A percentile compares a stretch with the other conserved stretches of the same genome.
These are phyloP conservation scores for Drosophila subobscura DNA, from an alignment of 1,140 invertebrate species.

Conservation along the genomic window DNA sequence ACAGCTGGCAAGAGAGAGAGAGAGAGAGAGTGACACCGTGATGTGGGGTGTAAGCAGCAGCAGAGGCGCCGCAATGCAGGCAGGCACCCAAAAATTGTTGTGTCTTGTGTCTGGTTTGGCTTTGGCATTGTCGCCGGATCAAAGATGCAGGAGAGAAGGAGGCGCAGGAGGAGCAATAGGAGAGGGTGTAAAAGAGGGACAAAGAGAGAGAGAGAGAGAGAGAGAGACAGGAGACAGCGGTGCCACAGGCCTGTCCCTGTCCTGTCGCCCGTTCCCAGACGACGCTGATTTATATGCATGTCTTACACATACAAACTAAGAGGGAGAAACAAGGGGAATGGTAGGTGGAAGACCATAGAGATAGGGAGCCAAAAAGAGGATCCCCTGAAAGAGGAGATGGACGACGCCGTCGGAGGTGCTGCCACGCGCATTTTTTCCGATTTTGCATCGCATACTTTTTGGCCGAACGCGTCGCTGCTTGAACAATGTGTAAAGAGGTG, in stretches of 20 bases:
- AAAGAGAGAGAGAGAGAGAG: not conserved
- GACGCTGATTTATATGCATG: slow-evolving; percentile 76
- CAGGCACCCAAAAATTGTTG: slow-evolving; percentile 63
- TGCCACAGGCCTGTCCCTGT: slow-evolving; percentile 25
- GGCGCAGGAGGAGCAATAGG: not conserved
- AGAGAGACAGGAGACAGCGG: slow-evolving; percentile 5
- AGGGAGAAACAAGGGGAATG: not conserved
- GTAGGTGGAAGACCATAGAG: slow-evolving; percentile 15
- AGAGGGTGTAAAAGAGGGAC: not conserved
- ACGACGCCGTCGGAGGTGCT: slow-evolving; percentile 28
- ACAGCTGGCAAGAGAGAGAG: slow-evolving; percentile 1
- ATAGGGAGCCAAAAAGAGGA: slow-evolving; percentile 10
- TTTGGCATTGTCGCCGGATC: slow-evolving; percentile 44
- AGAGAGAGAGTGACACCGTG: not conserved
- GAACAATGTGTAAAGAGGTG: slow-evolving; percentile 17
- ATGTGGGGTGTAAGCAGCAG: slow-evolving; percentile 15
- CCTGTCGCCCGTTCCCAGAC: slow-evolving; percentile 54
- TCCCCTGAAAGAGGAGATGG: slow-evolving; percentile 20
- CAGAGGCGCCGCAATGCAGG: slow-evolving; percentile 59
- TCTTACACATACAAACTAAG: slow-evolving; percentile 15
- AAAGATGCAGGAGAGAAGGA: slow-evolving; percentile 2
- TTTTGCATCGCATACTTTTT: slow-evolving; percentile 79
- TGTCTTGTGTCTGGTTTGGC: slow-evolving; percentile 74
- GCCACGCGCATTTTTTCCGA: slow-evolving; percentile 51
- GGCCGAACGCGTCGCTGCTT: slow-evolving; percentile 67